Percentiles rank a stretch among this genome's conserved stretches.
These are phyloP conservation scores for Dynastes hyllus DNA, from an alignment of 2,888 invertebrate species.

Conservation along the genomic window DNA sequence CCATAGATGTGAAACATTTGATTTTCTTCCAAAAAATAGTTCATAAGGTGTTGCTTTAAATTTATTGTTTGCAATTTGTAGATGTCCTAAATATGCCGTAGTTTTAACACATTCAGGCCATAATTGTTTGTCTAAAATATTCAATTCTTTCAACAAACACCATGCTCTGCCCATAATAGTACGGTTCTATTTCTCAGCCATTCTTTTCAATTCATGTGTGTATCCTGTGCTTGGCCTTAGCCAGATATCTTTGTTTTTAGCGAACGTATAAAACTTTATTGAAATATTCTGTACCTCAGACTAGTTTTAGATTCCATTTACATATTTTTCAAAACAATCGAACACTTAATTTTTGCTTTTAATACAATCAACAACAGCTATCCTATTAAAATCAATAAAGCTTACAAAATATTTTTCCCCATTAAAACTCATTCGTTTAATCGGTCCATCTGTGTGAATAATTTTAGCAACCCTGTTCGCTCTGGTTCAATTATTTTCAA, in stretches of 20 bases:
- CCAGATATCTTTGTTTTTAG: conserved; percentile 9
- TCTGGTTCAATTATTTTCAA: conserved; percentile 3
- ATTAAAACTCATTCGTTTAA: conserved; percentile 1
- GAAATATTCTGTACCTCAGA: background rate
- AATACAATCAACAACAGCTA: conserved; percentile 4
- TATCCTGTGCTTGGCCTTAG: background rate
- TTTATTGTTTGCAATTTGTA: background rate
- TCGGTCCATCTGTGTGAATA: conserved; percentile 15
- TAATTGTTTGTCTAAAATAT: background rate
- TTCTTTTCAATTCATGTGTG: conserved; percentile 2
- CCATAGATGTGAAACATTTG: conserved; percentile 22
- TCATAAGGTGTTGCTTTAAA: background rate
- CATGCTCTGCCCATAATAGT: conserved; percentile 30
- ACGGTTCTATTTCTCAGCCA: conserved; percentile 28
- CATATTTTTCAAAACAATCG: background rate
- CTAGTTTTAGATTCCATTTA: background rate
- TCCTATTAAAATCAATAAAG: conserved; percentile 8
- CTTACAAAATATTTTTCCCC: conserved; percentile 3
- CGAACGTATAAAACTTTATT: conserved; percentile 12
- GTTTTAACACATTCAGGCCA: conserved; percentile 11
- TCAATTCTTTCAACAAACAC: conserved; percentile 8
- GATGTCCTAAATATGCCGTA: background rate
- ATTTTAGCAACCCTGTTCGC: background rate
- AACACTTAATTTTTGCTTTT: conserved; percentile 4
- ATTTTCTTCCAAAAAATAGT: conserved; percentile 2